Evolutionary conservation across 2,113 vertebrate species (phyloP), one percentile per base, ranked within the genome.

Genomic region (Climacteris rufus): DNA sequence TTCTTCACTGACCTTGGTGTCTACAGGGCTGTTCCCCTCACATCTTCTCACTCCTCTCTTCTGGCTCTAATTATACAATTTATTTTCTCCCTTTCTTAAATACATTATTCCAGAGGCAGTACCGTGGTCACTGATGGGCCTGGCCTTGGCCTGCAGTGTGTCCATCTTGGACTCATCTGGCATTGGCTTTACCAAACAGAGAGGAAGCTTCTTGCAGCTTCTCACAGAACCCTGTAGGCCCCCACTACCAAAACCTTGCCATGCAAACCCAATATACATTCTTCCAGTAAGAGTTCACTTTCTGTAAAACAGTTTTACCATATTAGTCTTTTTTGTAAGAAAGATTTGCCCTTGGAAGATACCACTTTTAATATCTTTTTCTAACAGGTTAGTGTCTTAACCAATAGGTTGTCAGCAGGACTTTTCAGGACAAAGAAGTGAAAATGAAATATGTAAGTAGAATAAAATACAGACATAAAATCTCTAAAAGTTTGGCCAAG

Each of bases 71-170:
- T 9, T 37, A n/a, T 13, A 22, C 13, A 15, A 7, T 2, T 11
- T 23, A 15, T 24, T 15, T 14, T 2, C 17, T 21, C 7, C 5
- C 8, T 27, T 65, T 60, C n/a, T 53, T 21, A 28, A 40, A 5
- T 5, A 14, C 10, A 5, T 45, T 27, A 33, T 53, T 5, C 53
- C 19, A 35, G 52, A 60, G n/a, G 19, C 10, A 16, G 13, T 60
- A 8, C 13, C n/a, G 17, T 0, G 6, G 7, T 7, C 14, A 2
- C 39, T 1, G 6, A 15, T 17, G 31, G 17, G 15, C 15, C 42
- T 0, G 1, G 20, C 23, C 24, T 56, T n/a, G 24, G 10, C 17
- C 52, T 53, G 25, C 11, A 18, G 18, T 2, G 4, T 19, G 10
- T 19, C 5, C 4, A 2, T 23, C 35, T 37, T 14, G 7, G 27